Base-by-base conservation (phyloP, 1,140 invertebrate species). In the Cotesia chilonis region DNA sequence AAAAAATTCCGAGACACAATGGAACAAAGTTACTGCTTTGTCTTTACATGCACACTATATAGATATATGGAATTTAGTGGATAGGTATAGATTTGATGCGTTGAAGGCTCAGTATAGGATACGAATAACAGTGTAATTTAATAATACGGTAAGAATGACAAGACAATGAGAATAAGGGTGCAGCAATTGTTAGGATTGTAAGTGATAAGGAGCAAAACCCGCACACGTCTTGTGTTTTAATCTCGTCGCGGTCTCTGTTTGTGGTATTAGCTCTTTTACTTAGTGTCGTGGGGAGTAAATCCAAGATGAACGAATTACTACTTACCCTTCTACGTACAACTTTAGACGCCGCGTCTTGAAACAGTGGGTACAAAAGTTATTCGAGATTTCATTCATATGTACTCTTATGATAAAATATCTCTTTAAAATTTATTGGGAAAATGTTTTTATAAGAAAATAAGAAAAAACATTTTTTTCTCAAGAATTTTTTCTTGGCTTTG, bases 191-290 rank as follows among this genome's bases (percentile, higher is more conserved):
- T 61, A 54, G 63, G 51, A 57, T 65, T 64, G 61, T 20, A 55
- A 65, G 63, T 61, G 70, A 71, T 71, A 71, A 71, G 69, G 47
- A 70, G 38, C 28, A 6, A 59, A 9, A 65, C 60, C 57, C 17
- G 36, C 61, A 71, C 60, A 57, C 37, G 70, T 66, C 63, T 65
- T 57, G 47, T 54, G 61, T 78, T 80, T 80, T 83, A 83, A 84
- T 83, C 82, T 79, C 69, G 57, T 37, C 73, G 71, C 65, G 55
- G 60, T 74, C 77, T 79, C 81, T 84, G 81, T 83, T 84, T 81
- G 80, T 74, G 81, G 82, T 80, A 83, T 83, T 82, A 83, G 63
- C 10, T 41, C 77, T 65, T 55, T n/a, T 17, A 55, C 41, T 47
- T 47, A 47, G 76, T 75, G 71, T 81, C 79, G 77, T 79, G 73